Percentiles rank a stretch among this genome's conserved stretches.
Evolutionary conservation across 35 echinoderm and acorn worm genomes (phyloP).

Genomic region (Ptychodera flava): DNA sequence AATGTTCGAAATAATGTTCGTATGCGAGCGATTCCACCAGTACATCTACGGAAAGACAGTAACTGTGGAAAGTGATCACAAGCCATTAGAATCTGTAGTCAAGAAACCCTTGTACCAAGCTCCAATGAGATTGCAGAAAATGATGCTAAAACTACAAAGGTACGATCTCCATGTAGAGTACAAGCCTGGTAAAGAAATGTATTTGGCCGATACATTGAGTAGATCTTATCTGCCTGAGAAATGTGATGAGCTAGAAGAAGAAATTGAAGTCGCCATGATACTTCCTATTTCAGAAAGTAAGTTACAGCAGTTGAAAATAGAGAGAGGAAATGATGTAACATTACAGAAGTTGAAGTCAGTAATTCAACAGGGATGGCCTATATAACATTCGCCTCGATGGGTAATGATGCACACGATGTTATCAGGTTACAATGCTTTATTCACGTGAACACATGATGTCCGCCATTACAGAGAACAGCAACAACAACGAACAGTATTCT

Average conservation of each 20-base stretch:
- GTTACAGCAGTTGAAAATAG: conserved; percentile 17
- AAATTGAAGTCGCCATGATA: background rate
- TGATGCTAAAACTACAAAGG: conserved; percentile 52
- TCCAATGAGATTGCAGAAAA: conserved; percentile 69
- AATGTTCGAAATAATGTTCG: conserved; percentile 58
- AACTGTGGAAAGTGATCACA: conserved; percentile 42
- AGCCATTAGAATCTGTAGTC: conserved; percentile 57
- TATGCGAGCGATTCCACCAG: conserved; percentile 70
- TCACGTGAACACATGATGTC: too few species aligned
- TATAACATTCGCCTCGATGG: too few species aligned
- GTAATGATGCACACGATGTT: too few species aligned
- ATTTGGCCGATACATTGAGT: conserved; percentile 47
- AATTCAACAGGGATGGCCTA: conserved; percentile 54
- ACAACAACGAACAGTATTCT: too few species aligned
- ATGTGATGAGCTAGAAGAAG: conserved; percentile 4
- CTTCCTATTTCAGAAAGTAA: conserved; percentile 29
- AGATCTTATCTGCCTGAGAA: conserved; percentile 38
- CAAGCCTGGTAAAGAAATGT: conserved; percentile 39
- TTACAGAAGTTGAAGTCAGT: conserved; percentile 27
- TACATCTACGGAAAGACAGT: conserved; percentile 61
- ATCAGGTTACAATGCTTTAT: too few species aligned
- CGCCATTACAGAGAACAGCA: too few species aligned
- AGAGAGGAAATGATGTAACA: conserved; percentile 26
- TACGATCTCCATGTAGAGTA: conserved; percentile 54
- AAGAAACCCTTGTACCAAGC: conserved; percentile 37